Conservation (phyloP, 2,888 invertebrate genomes). For the Eilema depressum region DNA sequence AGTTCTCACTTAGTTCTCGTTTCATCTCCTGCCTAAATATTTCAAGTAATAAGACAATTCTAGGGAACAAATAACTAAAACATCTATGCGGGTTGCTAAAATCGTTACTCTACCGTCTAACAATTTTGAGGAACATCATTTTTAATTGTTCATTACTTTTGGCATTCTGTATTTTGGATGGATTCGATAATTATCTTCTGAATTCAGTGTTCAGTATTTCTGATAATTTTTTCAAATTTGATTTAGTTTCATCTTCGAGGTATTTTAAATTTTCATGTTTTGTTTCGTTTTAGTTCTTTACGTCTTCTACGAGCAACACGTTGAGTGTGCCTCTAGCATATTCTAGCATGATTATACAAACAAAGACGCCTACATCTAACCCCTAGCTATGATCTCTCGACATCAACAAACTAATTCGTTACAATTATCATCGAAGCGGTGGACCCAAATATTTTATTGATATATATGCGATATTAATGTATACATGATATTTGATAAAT, state of each 20-base stretch:
- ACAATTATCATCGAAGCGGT: conserved; percentile 73
- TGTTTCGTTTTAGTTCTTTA: background rate
- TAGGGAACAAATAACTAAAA: conserved; percentile 36
- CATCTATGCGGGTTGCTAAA: conserved; percentile 35
- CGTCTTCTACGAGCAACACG: conserved; percentile 23
- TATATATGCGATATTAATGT: conserved; percentile 21
- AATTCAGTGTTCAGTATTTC: conserved; percentile 3
- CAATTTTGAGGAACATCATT: conserved; percentile 43
- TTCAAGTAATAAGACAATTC: conserved; percentile 55
- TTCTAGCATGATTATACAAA: conserved; percentile 27
- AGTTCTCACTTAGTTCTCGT: background rate
- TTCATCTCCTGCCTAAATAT: conserved; percentile 39
- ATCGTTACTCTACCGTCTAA: conserved; percentile 25
- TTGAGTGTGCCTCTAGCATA: conserved; percentile 29
- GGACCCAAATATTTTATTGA: conserved; percentile 73
- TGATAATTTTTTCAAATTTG: background rate
- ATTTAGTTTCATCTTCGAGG: background rate
- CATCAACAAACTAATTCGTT: conserved; percentile 73
- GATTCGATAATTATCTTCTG: conserved; percentile 58
- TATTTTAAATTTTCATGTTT: background rate
- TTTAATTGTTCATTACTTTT: conserved; percentile 38
- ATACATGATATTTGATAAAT: conserved; percentile 11
- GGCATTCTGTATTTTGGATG: conserved; percentile 67
- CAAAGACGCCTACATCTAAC: conserved; percentile 38
- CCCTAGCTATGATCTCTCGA: conserved; percentile 32